Evolutionary conservation across 2,888 invertebrate genomes (phyloP).

Genomic region (Byasa hedistus): DNA sequence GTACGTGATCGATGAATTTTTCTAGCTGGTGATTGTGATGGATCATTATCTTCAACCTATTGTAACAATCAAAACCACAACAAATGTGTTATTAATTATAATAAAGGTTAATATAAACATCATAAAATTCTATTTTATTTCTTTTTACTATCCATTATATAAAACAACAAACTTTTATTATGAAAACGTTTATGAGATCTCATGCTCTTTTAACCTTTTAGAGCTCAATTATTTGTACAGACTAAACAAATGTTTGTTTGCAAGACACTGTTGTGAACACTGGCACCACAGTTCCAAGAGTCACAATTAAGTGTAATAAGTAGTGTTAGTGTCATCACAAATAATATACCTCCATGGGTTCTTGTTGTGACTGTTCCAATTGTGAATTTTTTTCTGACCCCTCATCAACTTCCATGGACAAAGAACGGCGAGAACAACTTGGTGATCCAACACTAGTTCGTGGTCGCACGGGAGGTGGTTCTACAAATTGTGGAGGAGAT

Average conservation of each 20-base stretch:
- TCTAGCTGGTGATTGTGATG: slow-evolving; percentile 65
- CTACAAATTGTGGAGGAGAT: slow-evolving; percentile 73
- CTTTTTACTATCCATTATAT: neutral
- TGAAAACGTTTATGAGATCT: too few species aligned
- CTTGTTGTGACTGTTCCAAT: slow-evolving; percentile 59
- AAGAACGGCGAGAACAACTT: slow-evolving; percentile 69
- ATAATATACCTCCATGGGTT: slow-evolving; percentile 69
- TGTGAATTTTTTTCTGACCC: slow-evolving; percentile 70
- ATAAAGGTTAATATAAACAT: neutral
- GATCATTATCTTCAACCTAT: slow-evolving; percentile 78
- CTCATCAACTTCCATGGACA: slow-evolving; percentile 77
- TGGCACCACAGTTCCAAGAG: too few species aligned
- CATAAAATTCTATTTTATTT: neutral
- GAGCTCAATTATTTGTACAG: too few species aligned
- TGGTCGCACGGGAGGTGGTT: slow-evolving; percentile 67
- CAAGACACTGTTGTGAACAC: too few species aligned
- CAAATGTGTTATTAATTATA: neutral
- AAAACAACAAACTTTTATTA: too few species aligned
- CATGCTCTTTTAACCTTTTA: too few species aligned
- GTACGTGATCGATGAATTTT: slow-evolving; percentile 69
- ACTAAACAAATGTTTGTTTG: too few species aligned
- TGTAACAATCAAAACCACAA: neutral
- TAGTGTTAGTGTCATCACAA: neutral
- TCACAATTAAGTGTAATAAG: too few species aligned
- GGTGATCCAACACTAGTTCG: slow-evolving; percentile 65